Percentiles rank a stretch among this genome's conserved stretches.
phyloP scores from a whole-genome alignment of 1,140 invertebrate genomes.

The Lycorma delicatula region DNA sequence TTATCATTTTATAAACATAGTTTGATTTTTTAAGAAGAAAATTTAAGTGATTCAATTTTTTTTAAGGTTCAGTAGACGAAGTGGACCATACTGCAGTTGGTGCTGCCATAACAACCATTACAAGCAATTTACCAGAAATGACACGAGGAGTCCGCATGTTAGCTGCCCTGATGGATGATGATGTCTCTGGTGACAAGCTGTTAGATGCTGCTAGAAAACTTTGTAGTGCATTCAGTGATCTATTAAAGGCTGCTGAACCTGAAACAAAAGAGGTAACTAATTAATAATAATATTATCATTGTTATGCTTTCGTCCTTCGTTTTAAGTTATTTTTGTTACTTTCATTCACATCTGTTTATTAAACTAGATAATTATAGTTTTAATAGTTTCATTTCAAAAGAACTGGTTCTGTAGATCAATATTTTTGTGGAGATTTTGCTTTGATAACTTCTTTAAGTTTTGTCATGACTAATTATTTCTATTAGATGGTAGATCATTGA shows the following conservation, averaged over 20 bases:
- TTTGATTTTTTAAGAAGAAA: slow-evolving; percentile 4
- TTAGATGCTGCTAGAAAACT: slow-evolving; percentile 87
- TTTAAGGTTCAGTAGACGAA: slow-evolving; percentile 56
- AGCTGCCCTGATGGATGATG: slow-evolving; percentile 85
- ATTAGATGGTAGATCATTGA: no score
- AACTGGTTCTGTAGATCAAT: no score
- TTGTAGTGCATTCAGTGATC: slow-evolving; percentile 88
- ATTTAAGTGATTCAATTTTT: slow-evolving; percentile 13
- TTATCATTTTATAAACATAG: no score
- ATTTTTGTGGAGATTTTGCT: no score
- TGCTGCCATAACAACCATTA: slow-evolving; percentile 93
- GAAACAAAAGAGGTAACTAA: slow-evolving; percentile 80
- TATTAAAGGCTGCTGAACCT: slow-evolving; percentile 89
- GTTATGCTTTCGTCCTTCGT: no score
- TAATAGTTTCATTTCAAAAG: no score
- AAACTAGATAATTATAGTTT: no score
- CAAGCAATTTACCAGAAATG: slow-evolving; percentile 92
- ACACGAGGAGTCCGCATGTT: slow-evolving; percentile 91
- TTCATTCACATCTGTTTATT: no score
- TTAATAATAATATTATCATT: no score
- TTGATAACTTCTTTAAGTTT: no score
- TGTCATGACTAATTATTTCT: no score
- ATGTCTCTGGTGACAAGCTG: slow-evolving; percentile 70
- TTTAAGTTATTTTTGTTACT: no score
- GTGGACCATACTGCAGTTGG: slow-evolving; percentile 93